Evolutionary conservation across 2,113 vertebrate genomes (phyloP).

Genomic region (Odontesthes bonariensis): DNA sequence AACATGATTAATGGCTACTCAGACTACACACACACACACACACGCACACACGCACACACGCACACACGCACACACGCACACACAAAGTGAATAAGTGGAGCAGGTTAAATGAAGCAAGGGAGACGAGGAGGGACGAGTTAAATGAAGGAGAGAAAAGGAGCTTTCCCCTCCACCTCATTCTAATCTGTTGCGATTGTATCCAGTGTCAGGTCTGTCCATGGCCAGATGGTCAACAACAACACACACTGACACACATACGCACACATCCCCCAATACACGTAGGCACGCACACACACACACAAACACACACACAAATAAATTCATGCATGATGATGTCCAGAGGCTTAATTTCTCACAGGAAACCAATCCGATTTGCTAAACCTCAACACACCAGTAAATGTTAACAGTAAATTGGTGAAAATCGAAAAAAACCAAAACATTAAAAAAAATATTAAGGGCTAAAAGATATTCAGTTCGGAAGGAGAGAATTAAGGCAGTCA

Average conservation of each 20-base stretch:
- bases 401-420: constrained; percentile 38
- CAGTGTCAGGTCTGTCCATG: constrained; percentile 57
- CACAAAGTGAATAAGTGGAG: constrained; percentile 58
- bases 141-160: constrained; percentile 79
- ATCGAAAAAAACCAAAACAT: constrained; percentile 6
- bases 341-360: constrained; percentile 37
- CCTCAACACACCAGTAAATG: constrained; percentile 16
- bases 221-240: constrained; percentile 69
- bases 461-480: constrained; percentile 50
- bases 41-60: constrained; percentile 9
- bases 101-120: constrained; percentile 75
- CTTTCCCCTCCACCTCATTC: constrained; percentile 74
- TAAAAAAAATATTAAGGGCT: constrained; percentile 2
- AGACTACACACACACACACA: neutral
- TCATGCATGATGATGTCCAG: constrained; percentile 20
- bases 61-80: neutral
- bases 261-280: too few relatives aligned
- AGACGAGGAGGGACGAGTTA: constrained; percentile 73
- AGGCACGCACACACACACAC: constrained; percentile 16
- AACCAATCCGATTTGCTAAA: constrained; percentile 42
- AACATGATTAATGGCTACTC: neutral
- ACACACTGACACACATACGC: constrained; percentile 35
- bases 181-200: constrained; percentile 77
- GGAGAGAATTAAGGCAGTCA: constrained; percentile 28
- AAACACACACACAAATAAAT: constrained; percentile 4